A percentile compares a stretch with the other conserved stretches of the same genome.
These are phyloP conservation scores for Crematogaster levior DNA, from an alignment of 2,888 invertebrate species.

Conservation along the genomic window DNA sequence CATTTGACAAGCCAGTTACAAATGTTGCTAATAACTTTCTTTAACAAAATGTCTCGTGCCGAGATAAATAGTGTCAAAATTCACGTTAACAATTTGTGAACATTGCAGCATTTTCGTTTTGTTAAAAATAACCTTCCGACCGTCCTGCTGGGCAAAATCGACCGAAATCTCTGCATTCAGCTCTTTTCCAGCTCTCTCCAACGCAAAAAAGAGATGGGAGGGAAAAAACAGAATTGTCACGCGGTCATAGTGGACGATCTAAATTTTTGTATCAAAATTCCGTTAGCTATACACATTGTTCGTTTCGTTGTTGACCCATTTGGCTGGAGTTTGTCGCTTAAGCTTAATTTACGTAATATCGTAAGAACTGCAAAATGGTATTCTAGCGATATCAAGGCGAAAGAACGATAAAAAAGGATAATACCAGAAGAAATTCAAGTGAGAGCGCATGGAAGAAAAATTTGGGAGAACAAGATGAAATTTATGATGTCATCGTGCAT, in stretches of 20 bases:
- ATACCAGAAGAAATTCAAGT: conserved; percentile 27
- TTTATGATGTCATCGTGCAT: conserved; percentile 22
- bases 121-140: conserved; percentile 9
- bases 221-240: conserved; percentile 23
- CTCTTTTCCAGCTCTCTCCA: background rate
- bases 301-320: conserved; percentile 71
- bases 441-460: conserved; percentile 13
- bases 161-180: conserved; percentile 32
- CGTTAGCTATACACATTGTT: conserved; percentile 43
- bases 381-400: conserved; percentile 29
- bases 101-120: background rate
- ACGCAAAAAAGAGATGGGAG: conserved; percentile 4
- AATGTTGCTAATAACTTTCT: background rate
- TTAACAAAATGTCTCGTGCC: background rate
- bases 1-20: background rate
- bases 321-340: conserved; percentile 72
- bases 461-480: conserved; percentile 18
- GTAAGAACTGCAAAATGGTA: conserved; percentile 47
- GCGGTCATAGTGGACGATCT: conserved; percentile 4
- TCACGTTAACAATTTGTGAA: conserved; percentile 14
- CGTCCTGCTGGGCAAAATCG: background rate
- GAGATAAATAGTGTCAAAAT: background rate
- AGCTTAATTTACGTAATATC: conserved; percentile 77
- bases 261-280: conserved; percentile 51
- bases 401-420: conserved; percentile 17